Evolutionary conservation across 2,113 vertebrate species (phyloP), one percentile per base, ranked within the genome.

Genomic region (Chaetura pelagica): DNA sequence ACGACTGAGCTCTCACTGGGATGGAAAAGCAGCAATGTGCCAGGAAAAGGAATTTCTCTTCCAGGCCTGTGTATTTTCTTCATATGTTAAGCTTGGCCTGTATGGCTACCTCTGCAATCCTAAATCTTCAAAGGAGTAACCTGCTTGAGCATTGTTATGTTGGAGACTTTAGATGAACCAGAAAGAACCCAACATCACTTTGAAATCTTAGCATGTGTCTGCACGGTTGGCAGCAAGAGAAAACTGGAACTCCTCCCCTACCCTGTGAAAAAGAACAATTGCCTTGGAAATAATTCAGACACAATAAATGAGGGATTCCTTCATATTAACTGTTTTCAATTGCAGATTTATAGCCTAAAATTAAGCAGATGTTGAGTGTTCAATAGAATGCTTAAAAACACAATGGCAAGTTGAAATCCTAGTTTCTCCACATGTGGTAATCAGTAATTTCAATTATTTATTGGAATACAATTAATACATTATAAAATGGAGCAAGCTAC

Each of bases 391-490:
- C 75, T 91, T 94, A 90, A 94, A 93, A 93, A 74, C 57, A 95
- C 68, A 94, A 76, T 59, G 42, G 64, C 82, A 88, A 93, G 32
- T 91, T 78, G 80, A 87, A 96, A 89, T 79, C 54, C 22, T 72
- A 55, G 54, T 80, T 87, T 91, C 49, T 69, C 57, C 85, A n/a
- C 26, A 66, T 76, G 77, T 61, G 44, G 52, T 32, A 91, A 81
- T 91, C 91, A 77, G 38, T 79, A 88, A 86, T 87, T 76, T 86
- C n/a, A 96, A 88, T 89, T 87, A 87, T 91, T 93, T 93, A 80
- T 52, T 59, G 32, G 27, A 87, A 87, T 48, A 80, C 3, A 66
- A 94, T 79, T 85, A 91, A 88, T 66, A 69, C n/a, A 69, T 66
- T 73, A 85, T 69, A 89, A 77, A 95, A 87, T 20, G 11, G 30